Conservation (phyloP, 2,888 invertebrate genomes). For the Polydrusus tereticollis region DNA sequence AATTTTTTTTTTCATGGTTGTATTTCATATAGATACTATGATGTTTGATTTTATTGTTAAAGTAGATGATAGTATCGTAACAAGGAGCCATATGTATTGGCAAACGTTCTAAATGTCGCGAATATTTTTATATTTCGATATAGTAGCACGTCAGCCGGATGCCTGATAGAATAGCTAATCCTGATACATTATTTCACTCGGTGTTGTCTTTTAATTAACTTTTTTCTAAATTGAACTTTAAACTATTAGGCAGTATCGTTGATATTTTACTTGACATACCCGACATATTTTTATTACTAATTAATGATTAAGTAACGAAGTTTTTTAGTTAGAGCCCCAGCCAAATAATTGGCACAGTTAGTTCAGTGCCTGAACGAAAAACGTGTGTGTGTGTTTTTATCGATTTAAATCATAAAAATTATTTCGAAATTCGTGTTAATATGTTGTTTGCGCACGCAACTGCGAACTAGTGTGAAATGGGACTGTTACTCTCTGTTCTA, state of each 20-base stretch:
- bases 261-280: slow-evolving; percentile 8
- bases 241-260: neutral
- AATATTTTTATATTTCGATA: slow-evolving; percentile 42
- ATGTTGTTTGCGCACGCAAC: slow-evolving; percentile 11
- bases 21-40: neutral
- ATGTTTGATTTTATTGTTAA: slow-evolving; percentile 8
- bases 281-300: slow-evolving; percentile 38
- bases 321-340: slow-evolving; percentile 39
- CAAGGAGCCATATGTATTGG: slow-evolving; percentile 33
- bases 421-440: slow-evolving; percentile 53
- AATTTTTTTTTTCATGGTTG: no score
- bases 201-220: slow-evolving; percentile 40
- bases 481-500: slow-evolving; percentile 80
- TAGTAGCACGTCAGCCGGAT: slow-evolving; percentile 28
- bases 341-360: slow-evolving; percentile 47
- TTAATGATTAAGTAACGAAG: slow-evolving; percentile 43
- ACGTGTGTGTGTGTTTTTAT: slow-evolving; percentile 10
- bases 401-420: slow-evolving; percentile 9
- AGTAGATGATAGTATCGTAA: neutral
- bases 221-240: slow-evolving; percentile 25
- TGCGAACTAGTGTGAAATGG: slow-evolving; percentile 68
- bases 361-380: slow-evolving; percentile 32
- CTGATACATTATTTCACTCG: neutral
- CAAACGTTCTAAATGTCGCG: slow-evolving; percentile 40
- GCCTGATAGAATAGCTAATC: slow-evolving; percentile 25